Base-by-base conservation (phyloP, 2,113 vertebrate species). In the Dissostichus mawsoni region DNA sequence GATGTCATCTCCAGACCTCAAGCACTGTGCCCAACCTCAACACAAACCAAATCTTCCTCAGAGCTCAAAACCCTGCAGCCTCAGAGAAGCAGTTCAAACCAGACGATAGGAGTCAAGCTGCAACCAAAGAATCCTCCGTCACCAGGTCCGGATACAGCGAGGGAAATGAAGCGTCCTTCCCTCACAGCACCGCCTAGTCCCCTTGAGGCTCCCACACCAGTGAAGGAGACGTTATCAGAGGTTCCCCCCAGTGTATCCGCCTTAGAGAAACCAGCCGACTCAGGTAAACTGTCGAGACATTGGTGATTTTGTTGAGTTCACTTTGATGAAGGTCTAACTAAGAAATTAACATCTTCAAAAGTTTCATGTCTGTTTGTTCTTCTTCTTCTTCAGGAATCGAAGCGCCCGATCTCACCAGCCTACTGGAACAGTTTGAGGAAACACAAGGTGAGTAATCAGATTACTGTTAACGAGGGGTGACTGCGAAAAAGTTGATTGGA, bases 351-450 rank as follows among this genome's bases (percentile, higher is more conserved):
- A 6, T 56, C 29, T 20, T 25, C 63, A 9, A 0, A 58, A 41
- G n/a, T 58, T 33, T 25, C 8, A 17, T 44, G 10, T 47, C 17
- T 23, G 6, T 52, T 41, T 80, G 16, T 61, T 71, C 0, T 36
- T 66, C 4, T 36, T 66, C 4, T n/a, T 25, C 79, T 76, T 56
- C 12, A 99, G 98, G 97, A 20, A 99, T 99, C 1, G 96, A 98
- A 94, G 98, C 98, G 0, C 80, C 96, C 0, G 98, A 99, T 87
- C 91, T 99, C 82, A 97, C 96, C 80, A 99, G 97, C 93, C 95
- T 99, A 71, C 92, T 99, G 91, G 96, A 99, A 81, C 97, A 97
- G 91, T 99, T 99, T 80, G 98, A 99, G 89, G 97, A 98, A 88
- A 96, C 96, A 70, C 97, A 98, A 95, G 96, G 97, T 99, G 89